Evolutionary conservation across 1,140 invertebrate species (phyloP), one percentile per base, ranked within the genome.

Genomic region (Marisa cornuarietis): DNA sequence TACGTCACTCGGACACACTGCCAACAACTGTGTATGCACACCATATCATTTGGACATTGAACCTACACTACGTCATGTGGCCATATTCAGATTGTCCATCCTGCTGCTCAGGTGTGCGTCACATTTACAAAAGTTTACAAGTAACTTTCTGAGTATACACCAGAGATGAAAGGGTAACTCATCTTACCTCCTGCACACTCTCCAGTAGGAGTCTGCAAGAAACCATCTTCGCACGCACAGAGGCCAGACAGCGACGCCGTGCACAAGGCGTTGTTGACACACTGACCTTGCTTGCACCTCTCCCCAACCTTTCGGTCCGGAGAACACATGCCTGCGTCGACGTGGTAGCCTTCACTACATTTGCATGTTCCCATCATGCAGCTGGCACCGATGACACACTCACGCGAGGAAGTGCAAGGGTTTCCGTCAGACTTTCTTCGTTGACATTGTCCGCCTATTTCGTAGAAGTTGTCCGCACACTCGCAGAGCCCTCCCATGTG

Each of bases 211-310:
- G 76, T 68, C 24, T 42, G 63, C 26, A 76, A 79, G 68, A 68
- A 79, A 10, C 78, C 77, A 20, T 52, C 14, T 14, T 63, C 68
- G 61, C 81, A 82, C 3, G 13, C 24, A 68, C 81, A 82, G 22
- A 79, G 42, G 11, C 81, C 81, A 6, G 77, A 73, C 31, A 65
- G 18, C 63, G 81, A 73, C 13, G 81, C 74, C 58, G 72, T 65
- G 68, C 81, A 82, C 16, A 79, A 72, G 4, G 81, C 77, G 58
- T 76, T 79, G 71, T 68, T 24, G 63, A 82, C 78, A 82, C 81
- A 82, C 66, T 82, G 69, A n/a, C 73, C 78, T 13, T 78, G 78
- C 16, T 18, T 16, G 65, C 76, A 77, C 49, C 76, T 66, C 26
- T 79, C 78, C 11, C 63, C 66, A 14, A 75, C 78, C n/a, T 71